Conservation (phyloP, 2,113 vertebrate genomes). For the Scalopus aquaticus region DNA sequence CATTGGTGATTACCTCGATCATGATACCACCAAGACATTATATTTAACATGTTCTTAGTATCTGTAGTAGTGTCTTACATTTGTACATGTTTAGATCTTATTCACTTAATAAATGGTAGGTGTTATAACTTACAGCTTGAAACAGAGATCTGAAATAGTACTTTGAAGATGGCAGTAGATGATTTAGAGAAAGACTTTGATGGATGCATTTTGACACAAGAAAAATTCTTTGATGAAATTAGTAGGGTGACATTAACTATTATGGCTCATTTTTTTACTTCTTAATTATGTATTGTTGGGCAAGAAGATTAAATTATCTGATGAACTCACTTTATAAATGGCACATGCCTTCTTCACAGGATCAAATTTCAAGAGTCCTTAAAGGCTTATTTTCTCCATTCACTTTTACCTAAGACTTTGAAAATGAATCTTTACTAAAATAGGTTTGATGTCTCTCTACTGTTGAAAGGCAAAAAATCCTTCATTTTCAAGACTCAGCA, state of each 20-base stretch:
- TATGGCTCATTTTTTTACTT: neutral
- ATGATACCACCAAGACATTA: neutral
- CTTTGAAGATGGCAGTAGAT: neutral
- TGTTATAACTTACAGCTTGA: neutral
- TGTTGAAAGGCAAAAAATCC: neutral
- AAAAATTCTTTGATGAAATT: neutral
- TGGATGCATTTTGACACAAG: neutral
- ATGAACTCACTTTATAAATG: neutral
- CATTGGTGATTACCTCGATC: neutral
- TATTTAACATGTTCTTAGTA: neutral
- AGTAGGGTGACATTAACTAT: neutral
- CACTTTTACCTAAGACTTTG: neutral
- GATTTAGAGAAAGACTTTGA: neutral
- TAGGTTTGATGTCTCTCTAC: neutral
- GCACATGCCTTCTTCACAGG: neutral
- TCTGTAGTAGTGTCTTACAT: neutral
- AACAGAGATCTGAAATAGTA: neutral
- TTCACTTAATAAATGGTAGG: neutral
- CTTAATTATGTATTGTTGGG: fast-evolving
- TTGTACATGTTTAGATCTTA: neutral
- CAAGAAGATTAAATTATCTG: neutral
- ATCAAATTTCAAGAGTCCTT: neutral
- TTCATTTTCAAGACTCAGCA: neutral
- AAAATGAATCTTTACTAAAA: neutral
- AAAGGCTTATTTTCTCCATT: neutral